A percentile compares a stretch with the other conserved stretches of the same genome.
Conservation (phyloP, 2,113 vertebrate species). For the Centrocercus urophasianus region DNA sequence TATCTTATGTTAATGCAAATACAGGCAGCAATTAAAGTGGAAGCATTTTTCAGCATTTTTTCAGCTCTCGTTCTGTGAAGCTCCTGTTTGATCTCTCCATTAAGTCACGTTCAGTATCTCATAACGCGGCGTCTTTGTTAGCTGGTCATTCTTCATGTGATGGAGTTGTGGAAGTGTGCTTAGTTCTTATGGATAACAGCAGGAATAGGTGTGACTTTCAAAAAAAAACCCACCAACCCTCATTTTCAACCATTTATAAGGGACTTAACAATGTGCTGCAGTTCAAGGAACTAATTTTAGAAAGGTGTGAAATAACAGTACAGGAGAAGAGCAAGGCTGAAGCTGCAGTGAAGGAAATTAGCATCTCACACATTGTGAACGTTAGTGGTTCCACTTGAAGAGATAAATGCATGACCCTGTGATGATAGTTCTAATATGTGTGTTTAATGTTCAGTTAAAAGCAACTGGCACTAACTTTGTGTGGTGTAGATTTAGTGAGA, state of each 20-base stretch:
- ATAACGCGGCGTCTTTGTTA: slow-evolving; percentile 27
- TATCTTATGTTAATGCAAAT: slow-evolving; percentile 44
- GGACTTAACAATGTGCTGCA: not conserved
- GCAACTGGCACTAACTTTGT: not conserved
- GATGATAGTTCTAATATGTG: not conserved
- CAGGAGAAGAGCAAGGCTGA: not conserved
- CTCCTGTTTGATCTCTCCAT: slow-evolving; percentile 49
- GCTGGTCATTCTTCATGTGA: slow-evolving; percentile 17
- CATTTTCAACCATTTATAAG: not conserved
- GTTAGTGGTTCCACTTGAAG: not conserved
- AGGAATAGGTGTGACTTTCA: slow-evolving; percentile 25
- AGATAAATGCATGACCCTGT: not conserved
- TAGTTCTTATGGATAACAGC: not conserved
- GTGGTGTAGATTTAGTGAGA: not conserved
- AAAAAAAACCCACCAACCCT: not conserved
- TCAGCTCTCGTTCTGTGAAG: slow-evolving; percentile 6
- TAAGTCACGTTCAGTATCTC: slow-evolving; percentile 22
- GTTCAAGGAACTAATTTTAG: not conserved
- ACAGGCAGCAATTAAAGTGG: slow-evolving; percentile 19
- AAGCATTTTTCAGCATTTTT: slow-evolving; percentile 25
- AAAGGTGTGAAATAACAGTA: slow-evolving; percentile 27
- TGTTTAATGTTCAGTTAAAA: not conserved
- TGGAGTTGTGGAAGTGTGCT: slow-evolving; percentile 9
- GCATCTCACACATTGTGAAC: not conserved
- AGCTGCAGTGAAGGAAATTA: not conserved